These are phyloP conservation scores for Epizoanthus scotinus DNA, from an alignment of 92 coral and sea anemone genomes.

Conservation along the genomic window DNA sequence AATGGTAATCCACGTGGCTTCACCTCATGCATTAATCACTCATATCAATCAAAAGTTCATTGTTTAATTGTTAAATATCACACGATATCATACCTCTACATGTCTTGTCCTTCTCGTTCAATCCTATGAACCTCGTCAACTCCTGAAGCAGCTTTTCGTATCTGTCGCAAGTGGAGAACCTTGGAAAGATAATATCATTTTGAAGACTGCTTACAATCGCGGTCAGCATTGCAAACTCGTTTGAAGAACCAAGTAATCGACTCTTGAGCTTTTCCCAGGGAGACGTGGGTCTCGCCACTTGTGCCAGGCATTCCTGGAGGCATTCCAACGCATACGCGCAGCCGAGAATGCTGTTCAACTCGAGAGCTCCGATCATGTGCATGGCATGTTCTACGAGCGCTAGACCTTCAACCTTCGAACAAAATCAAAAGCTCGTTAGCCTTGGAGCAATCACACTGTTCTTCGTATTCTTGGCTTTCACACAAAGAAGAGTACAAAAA, in stretches of 20 bases:
- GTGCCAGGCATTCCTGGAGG: constrained; percentile 70
- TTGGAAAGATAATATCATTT: constrained; percentile 5
- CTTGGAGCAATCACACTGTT: not conserved
- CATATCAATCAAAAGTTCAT: too few relatives aligned
- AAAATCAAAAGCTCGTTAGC: not conserved
- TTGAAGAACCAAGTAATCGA: constrained; percentile 28
- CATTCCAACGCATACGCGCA: constrained; percentile 66
- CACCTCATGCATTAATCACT: too few relatives aligned
- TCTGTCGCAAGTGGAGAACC: not conserved
- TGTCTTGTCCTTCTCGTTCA: constrained; percentile 15
- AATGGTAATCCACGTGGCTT: too few relatives aligned
- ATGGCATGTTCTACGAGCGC: constrained; percentile 90
- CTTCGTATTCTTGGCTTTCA: not conserved
- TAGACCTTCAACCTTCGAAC: constrained; percentile 61
- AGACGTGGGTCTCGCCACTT: constrained; percentile 68
- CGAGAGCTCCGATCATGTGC: constrained; percentile 80
- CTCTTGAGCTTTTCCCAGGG: constrained; percentile 82
- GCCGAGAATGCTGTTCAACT: constrained; percentile 83
- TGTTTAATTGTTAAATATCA: too few relatives aligned
- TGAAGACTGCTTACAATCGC: constrained; percentile 26
- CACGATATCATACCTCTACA: constrained; percentile 11
- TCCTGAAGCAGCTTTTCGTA: constrained; percentile 58
- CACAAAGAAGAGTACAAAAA: too few relatives aligned
- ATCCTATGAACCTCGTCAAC: constrained; percentile 14
- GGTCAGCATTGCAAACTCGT: constrained; percentile 34